phyloP scores from a whole-genome alignment of 2,888 invertebrate species.

The Drosophila paranaensis region DNA sequence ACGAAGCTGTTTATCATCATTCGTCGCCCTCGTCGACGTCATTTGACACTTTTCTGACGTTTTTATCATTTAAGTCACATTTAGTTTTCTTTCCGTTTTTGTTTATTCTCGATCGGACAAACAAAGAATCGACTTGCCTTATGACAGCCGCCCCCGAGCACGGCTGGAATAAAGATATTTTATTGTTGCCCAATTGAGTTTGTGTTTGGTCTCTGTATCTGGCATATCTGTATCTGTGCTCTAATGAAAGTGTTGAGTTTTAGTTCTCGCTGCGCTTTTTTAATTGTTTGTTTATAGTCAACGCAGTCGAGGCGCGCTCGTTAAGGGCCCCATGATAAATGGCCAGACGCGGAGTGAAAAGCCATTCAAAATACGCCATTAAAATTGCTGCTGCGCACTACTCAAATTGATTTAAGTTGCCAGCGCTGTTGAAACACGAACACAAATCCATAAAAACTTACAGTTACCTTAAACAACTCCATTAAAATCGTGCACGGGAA shows the following conservation, averaged over 20 bases:
- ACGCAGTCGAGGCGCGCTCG: conserved; percentile 56
- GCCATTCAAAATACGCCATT: conserved; percentile 69
- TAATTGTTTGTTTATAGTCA: conserved; percentile 80
- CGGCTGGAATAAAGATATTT: conserved; percentile 57
- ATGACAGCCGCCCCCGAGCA: conserved; percentile 51
- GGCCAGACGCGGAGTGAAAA: conserved; percentile 61
- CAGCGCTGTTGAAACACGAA: conserved; percentile 59
- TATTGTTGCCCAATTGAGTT: conserved; percentile 73
- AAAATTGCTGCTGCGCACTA: conserved; percentile 51
- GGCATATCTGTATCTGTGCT: background rate
- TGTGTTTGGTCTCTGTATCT: conserved; percentile 33
- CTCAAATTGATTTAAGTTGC: conserved; percentile 75
- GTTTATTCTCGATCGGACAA: conserved; percentile 53
- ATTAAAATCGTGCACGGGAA: conserved; percentile 50
- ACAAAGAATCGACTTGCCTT: conserved; percentile 45
- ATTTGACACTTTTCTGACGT: conserved; percentile 75
- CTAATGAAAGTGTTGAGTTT: conserved; percentile 79
- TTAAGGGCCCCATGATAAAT: conserved; percentile 74
- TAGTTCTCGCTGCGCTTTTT: conserved; percentile 71
- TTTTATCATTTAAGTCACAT: conserved; percentile 78
- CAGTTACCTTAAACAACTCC: conserved; percentile 71
- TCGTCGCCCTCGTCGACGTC: conserved; percentile 74
- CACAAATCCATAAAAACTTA: conserved; percentile 64
- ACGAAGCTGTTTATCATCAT: conserved; percentile 72
- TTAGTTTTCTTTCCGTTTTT: conserved; percentile 37